Conservation (phyloP, 2,888 invertebrate genomes). For the Lymantria monacha region DNA sequence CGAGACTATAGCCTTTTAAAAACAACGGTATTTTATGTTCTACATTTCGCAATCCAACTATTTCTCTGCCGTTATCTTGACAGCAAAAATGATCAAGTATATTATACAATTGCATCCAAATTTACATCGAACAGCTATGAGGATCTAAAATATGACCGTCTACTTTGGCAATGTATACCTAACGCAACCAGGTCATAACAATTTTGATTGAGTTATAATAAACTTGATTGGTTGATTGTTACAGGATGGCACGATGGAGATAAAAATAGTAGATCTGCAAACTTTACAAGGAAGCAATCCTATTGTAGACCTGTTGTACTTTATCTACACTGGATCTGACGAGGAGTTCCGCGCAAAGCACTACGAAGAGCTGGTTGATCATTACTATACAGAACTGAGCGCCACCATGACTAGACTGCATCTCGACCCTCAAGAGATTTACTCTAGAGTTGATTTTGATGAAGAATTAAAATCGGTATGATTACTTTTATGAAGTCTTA, state of each 20-base stretch:
- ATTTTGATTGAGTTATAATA: too few species aligned
- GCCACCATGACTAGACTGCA: slow-evolving; percentile 26
- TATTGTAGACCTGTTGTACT: slow-evolving; percentile 50
- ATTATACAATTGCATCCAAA: too few species aligned
- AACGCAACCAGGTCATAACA: too few species aligned
- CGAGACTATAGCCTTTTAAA: too few species aligned
- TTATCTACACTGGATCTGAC: slow-evolving; percentile 41
- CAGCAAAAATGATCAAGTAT: too few species aligned
- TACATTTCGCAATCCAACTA: too few species aligned
- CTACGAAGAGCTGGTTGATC: slow-evolving; percentile 32
- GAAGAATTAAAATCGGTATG: slow-evolving; percentile 45
- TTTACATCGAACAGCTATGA: too few species aligned
- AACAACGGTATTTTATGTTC: too few species aligned
- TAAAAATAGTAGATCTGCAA: slow-evolving; percentile 53
- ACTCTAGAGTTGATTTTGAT: slow-evolving; percentile 47
- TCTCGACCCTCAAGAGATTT: slow-evolving; percentile 41
- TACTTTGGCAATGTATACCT: too few species aligned
- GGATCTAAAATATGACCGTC: too few species aligned
- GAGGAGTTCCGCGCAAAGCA: slow-evolving; percentile 36
- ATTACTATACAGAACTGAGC: slow-evolving; percentile 35
- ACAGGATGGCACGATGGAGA: slow-evolving; percentile 39
- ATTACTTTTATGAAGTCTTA: too few species aligned
- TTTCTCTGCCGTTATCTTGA: too few species aligned
- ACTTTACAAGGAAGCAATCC: slow-evolving; percentile 46
- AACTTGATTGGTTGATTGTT: slow-evolving; percentile 11